Evolutionary conservation across 64 coral and sea anemone species (phyloP), one percentile per base, ranked within the genome.

Genomic region (Orbicella faveolata): DNA sequence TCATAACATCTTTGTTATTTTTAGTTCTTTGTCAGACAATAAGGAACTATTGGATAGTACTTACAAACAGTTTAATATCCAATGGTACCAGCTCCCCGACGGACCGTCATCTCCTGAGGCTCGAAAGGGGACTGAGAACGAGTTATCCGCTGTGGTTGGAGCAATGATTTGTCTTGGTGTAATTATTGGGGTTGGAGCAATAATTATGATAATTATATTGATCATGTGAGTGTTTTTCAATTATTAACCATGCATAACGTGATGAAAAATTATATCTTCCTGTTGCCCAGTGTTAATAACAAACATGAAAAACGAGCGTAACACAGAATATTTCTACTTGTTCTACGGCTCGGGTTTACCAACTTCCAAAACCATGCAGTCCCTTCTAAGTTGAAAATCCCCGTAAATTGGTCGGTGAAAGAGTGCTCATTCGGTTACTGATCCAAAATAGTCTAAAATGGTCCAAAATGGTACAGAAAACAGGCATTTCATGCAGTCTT

Each of bases 181-280:
- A 34, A 70, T 96, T 7, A 93, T 96, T 80, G 94, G 94, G 41
- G 76, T 96, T 13, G 90, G 61, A 21, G 87, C 90, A 19, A 90
- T 96, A 23, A 87, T 96, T 41, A 87, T 96, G 87, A 87, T 90
- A 75, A 69, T 96, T 73, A 87, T 93, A 67, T 77, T 96, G 11
- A 69, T 96, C 21, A 92, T 73, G 94, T 96, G 75, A 96, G 80
- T 79, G 19, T 26, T 2, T 70, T 23, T 70, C 7, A 70, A 26
- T 4, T 48, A 6, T 48, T 5, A 41, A 48, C 7, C 44, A 48
- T 48, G 44, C 44, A 48, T 48, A 48, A 48, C 44, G 44, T 48
- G 44, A 6, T 6, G 7, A 48, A 48, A 48, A 48, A 48, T 48
- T 0, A 48, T 48, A 48, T 48, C 44, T 48, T 4, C 44, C 4